Base-by-base conservation (phyloP, 2,888 invertebrate genomes). In the Spialia ferax region DNA sequence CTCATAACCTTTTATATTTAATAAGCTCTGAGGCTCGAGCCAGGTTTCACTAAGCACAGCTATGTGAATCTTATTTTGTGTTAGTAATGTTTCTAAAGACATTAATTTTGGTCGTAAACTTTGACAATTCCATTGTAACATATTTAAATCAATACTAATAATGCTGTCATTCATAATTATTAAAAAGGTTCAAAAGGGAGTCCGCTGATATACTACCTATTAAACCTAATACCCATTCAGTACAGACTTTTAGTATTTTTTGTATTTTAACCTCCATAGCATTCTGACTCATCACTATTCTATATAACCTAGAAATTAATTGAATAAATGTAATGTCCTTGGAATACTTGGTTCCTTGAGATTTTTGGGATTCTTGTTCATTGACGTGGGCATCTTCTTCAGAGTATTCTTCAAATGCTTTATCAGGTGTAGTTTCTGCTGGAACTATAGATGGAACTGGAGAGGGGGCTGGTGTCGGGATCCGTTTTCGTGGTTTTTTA, bases 31-130 rank as follows among this genome's bases (percentile, higher is more conserved):
- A 11, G 64, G 54, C 2, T 67, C 61, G 5, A 72, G 45, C 69
- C 70, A 72, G 0, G 71, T 70, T 20, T 72, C 71, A 67, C 64
- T 42, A 13, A 72, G 13, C 0, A 56, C 67, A 10, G 70, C 71
- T 35, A 72, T 69, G 23, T 70, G 64, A 15, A 72, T 50, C 22
- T 57, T 70, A 11, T 67, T 67, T 42, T 60, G 65, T 13, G 13
- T 10, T 1, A 60, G 29, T 6, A 66, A n/a, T 42, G 65, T 13
- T 52, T 65, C 65, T 1, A 65, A 65, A 6, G 59, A 23, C n/a
- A 59, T 10, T 10, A 22, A 6, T 38, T 65, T 65, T 4, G 59
- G 48, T 4, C 38, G 22, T 26, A 65, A 20, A 20, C 65, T 65
- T 52, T 65, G 65, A 38, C 59, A 59, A 20, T 65, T 65, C 65